Base-by-base conservation (phyloP, 2,113 vertebrate species). In the Atlantisia rogersi region DNA sequence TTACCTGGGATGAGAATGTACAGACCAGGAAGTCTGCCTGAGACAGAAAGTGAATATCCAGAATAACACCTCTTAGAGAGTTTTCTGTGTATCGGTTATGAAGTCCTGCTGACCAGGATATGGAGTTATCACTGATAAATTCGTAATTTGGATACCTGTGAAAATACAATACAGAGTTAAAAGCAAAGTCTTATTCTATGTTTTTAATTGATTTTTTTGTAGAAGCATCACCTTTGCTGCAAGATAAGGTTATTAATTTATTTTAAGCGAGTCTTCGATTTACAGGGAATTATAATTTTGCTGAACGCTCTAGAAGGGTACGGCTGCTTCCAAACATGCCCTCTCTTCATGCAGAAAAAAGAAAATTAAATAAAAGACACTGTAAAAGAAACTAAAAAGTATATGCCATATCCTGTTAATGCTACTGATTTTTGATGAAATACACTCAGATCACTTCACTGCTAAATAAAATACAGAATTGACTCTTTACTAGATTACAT, bases 101-200 rank as follows among this genome's bases (percentile, higher is more conserved):
- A 68, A 99, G 98, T 80, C 99, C 99, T 6, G 99, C 99, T n/a
- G 99, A 99, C 99, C 99, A 99, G 40, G 99, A 99, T 96, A 99
- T 99, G 95, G 99, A 99, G 97, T 99, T 99, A 97, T 99, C 99
- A 90, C 99, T 99, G 97, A 99, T 99, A 97, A 99, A 99, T 97
- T 99, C 99, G 2, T 99, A 99, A 86, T 98, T 99, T 48, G 99
- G 98, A 81, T 99, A 99, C 97, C 99, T 99, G 95, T 77, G 93
- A 90, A 97, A 97, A 91, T 12, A 93, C 15, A 95, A 77, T 3
- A 53, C 28, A 77, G 5, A 29, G 29, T 95, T 94, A 96, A 88
- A 13, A 82, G 16, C 8, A 58, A 46, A 46, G 32, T 22, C 50
- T 10, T 53, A 20, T 13, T 52, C 13, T 25, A 15, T 15, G 17